A percentile compares a stretch with the other conserved stretches of the same genome.
phyloP scores from a whole-genome alignment of 92 coral and sea anemone species.

The Porites rus region DNA sequence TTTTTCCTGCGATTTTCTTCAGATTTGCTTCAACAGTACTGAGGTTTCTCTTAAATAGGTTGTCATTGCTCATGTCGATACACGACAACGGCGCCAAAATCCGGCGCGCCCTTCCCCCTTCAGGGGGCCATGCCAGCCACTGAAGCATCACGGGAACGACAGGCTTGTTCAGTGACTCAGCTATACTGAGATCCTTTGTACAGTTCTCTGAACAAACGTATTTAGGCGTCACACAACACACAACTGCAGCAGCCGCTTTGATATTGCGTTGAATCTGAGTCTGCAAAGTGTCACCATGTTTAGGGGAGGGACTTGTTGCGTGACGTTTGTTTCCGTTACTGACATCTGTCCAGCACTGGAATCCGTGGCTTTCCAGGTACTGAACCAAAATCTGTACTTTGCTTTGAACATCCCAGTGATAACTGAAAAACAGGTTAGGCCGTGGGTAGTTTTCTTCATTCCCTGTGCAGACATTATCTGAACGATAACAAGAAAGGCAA shows the following conservation, averaged over 20 bases:
- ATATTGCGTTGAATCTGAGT: conserved; percentile 82
- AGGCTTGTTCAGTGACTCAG: conserved; percentile 84
- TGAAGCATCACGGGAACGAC: conserved; percentile 88
- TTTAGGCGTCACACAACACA: conserved; percentile 89
- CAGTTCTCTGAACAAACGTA: conserved; percentile 94
- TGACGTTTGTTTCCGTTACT: conserved; percentile 71
- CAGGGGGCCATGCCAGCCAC: conserved; percentile 97
- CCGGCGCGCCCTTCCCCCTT: conserved; percentile 81
- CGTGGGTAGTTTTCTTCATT: conserved; percentile 39
- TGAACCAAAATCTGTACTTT: conserved; percentile 79
- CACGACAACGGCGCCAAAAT: conserved; percentile 74
- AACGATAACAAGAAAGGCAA: background rate
- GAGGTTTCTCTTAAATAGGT: conserved; percentile 74
- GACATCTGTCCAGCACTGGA: conserved; percentile 84
- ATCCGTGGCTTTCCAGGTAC: conserved; percentile 84
- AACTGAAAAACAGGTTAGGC: conserved; percentile 87
- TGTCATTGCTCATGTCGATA: conserved; percentile 93
- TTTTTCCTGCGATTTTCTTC: conserved; percentile 45
- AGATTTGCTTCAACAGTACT: conserved; percentile 60
- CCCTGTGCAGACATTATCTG: conserved; percentile 3
- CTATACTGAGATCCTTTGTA: conserved; percentile 86
- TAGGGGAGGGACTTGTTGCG: conserved; percentile 31
- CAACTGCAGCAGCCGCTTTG: conserved; percentile 79
- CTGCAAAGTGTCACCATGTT: conserved; percentile 63
- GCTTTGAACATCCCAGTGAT: conserved; percentile 96